phyloP scores from a whole-genome alignment of 2,888 invertebrate species.

The Alloplasta piceator region DNA sequence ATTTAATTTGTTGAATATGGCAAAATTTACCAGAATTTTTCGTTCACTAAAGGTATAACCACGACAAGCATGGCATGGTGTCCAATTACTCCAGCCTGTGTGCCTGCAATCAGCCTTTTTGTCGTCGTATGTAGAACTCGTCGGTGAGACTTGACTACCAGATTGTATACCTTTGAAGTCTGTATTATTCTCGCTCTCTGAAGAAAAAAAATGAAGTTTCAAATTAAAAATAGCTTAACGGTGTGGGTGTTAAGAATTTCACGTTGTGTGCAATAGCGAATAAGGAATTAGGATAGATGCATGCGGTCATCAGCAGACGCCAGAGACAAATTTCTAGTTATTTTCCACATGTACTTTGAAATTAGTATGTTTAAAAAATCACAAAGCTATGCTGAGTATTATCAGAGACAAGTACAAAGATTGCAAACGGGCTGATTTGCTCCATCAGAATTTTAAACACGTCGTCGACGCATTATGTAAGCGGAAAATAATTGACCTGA shows the following conservation, averaged over 20 bases:
- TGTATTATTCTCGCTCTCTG: conserved; percentile 60
- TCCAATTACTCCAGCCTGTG: conserved; percentile 93
- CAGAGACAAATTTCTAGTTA: background rate
- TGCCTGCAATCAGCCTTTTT: conserved; percentile 87
- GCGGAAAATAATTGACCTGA: too few relatives aligned
- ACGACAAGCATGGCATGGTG: conserved; percentile 90
- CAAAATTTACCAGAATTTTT: conserved; percentile 74
- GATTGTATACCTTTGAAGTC: conserved; percentile 76
- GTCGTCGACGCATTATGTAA: too few relatives aligned
- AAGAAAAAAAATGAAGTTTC: conserved; percentile 2
- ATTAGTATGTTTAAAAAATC: too few relatives aligned
- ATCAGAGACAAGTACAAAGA: too few relatives aligned
- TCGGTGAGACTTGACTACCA: conserved; percentile 76
- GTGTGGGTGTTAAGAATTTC: too few relatives aligned
- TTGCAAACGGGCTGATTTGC: too few relatives aligned
- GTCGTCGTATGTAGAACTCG: conserved; percentile 62
- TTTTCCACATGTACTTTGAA: background rate
- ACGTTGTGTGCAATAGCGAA: background rate
- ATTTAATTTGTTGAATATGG: too few relatives aligned
- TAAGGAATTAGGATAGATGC: background rate
- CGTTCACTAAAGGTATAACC: conserved; percentile 84
- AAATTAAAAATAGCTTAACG: too few relatives aligned
- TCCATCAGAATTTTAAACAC: too few relatives aligned
- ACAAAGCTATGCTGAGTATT: too few relatives aligned
- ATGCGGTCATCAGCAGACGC: background rate